phyloP scores from a whole-genome alignment of 2,113 vertebrate species.

The Tragelaphus imberbis region DNA sequence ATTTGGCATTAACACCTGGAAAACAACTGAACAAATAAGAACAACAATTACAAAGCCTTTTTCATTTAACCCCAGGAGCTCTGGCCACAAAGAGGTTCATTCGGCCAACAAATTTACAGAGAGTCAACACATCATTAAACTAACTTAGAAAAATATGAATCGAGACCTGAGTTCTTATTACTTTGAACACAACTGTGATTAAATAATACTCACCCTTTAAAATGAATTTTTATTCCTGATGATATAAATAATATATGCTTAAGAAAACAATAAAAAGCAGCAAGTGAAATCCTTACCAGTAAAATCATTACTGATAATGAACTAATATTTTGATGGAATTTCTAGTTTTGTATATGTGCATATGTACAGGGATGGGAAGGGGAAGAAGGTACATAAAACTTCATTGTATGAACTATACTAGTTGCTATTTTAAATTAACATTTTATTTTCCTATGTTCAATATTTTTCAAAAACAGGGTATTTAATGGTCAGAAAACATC shows the following conservation, averaged over 20 bases:
- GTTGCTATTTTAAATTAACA: neutral
- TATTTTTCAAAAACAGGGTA: neutral
- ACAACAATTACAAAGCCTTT: neutral
- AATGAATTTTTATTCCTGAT: neutral
- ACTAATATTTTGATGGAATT: neutral
- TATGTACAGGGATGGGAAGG: neutral
- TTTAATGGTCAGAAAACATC: slow-evolving; percentile 25
- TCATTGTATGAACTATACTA: neutral
- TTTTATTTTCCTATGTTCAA: neutral
- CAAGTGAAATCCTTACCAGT: slow-evolving; percentile 23
- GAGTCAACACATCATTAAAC: neutral
- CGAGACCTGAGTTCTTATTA: neutral
- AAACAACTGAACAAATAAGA: neutral
- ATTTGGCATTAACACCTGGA: slow-evolving; percentile 3
- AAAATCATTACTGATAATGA: neutral
- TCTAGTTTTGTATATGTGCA: neutral
- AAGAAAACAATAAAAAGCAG: neutral
- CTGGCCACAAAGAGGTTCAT: neutral
- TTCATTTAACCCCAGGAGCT: neutral
- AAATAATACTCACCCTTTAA: neutral
- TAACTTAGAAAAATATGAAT: neutral
- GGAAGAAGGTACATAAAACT: neutral
- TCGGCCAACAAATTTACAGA: neutral
- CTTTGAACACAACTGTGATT: neutral
- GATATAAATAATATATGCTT: neutral